These are phyloP conservation scores for Propsilocerus akamusi DNA, from an alignment of 1,140 invertebrate species.

Conservation along the genomic window DNA sequence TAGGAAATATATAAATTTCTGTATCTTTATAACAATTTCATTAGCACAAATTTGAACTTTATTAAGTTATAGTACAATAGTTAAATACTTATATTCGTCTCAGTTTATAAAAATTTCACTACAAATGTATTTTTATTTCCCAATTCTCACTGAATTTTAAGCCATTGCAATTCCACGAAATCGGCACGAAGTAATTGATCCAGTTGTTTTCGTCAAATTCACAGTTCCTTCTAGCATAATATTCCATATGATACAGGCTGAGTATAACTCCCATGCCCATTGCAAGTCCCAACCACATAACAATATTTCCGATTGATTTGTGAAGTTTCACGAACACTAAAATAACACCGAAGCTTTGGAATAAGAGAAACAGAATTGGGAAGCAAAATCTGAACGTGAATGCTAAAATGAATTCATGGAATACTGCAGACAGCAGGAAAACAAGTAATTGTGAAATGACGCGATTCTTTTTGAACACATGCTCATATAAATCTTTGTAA, in stretches of 20 bases:
- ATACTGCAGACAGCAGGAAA: constrained; percentile 45
- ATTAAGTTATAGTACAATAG: too few species aligned
- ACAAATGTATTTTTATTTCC: not conserved
- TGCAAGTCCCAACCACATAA: constrained; percentile 64
- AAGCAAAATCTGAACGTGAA: constrained; percentile 69
- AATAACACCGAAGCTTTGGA: constrained; percentile 36
- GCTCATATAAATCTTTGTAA: constrained; percentile 63
- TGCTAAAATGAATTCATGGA: constrained; percentile 72
- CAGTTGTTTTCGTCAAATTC: constrained; percentile 27
- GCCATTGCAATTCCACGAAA: constrained; percentile 34
- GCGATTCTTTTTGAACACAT: constrained; percentile 29
- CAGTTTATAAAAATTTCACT: too few species aligned
- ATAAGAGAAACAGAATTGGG: constrained; percentile 59
- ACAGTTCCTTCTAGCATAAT: constrained; percentile 66
- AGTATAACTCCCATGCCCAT: constrained; percentile 56
- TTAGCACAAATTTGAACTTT: too few species aligned
- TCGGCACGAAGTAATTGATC: constrained; percentile 29
- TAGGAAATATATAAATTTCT: too few species aligned
- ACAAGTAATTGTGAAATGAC: constrained; percentile 31
- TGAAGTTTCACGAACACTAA: constrained; percentile 34
- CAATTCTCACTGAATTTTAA: constrained; percentile 3
- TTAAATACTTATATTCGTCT: too few species aligned
- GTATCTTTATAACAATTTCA: too few species aligned
- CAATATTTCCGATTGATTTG: constrained; percentile 46
- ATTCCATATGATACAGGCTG: constrained; percentile 68